Percentiles rank a stretch among this genome's conserved stretches.
Conservation (phyloP, 2,113 vertebrate genomes). For the Poeciliopsis retropinna region DNA sequence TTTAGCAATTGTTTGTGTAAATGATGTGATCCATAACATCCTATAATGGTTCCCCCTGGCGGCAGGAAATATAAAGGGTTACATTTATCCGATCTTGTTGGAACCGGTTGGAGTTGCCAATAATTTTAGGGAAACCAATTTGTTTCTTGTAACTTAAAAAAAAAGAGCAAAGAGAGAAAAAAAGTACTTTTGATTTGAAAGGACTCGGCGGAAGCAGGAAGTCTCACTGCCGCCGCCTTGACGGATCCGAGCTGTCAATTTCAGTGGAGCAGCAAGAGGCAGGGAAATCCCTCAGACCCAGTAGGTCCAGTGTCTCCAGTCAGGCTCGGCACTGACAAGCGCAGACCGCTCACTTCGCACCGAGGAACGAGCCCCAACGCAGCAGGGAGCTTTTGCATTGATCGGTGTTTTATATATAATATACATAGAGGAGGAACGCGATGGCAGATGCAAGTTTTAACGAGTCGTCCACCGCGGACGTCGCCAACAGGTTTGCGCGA, state of each 20-base stretch:
- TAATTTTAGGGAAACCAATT: too few species aligned
- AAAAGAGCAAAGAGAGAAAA: too few species aligned
- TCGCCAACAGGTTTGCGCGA: slow-evolving; percentile 88
- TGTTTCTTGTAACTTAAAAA: too few species aligned
- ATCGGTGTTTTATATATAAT: background rate
- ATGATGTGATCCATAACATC: too few species aligned
- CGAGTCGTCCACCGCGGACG: slow-evolving; percentile 85
- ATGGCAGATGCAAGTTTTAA: slow-evolving; percentile 89
- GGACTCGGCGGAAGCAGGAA: background rate
- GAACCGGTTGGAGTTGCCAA: too few species aligned
- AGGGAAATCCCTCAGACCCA: slow-evolving; percentile 57
- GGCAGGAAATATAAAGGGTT: too few species aligned
- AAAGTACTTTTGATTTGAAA: slow-evolving; percentile 53
- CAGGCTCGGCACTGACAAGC: slow-evolving; percentile 24
- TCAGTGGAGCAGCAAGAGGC: slow-evolving; percentile 63
- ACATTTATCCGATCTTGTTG: too few species aligned
- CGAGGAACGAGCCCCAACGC: background rate
- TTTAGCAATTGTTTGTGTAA: too few species aligned
- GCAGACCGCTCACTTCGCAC: slow-evolving; percentile 26
- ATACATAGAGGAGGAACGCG: slow-evolving; percentile 26
- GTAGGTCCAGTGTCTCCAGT: slow-evolving; percentile 45
- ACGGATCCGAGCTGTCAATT: slow-evolving; percentile 42
- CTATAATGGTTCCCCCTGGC: too few species aligned
- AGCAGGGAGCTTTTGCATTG: slow-evolving; percentile 18
- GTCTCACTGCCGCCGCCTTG: accelerated